A percentile compares a stretch with the other conserved stretches of the same genome.
These are phyloP conservation scores for Zeugodacus cucurbitae DNA, from an alignment of 1,140 invertebrate genomes.

Conservation along the genomic window DNA sequence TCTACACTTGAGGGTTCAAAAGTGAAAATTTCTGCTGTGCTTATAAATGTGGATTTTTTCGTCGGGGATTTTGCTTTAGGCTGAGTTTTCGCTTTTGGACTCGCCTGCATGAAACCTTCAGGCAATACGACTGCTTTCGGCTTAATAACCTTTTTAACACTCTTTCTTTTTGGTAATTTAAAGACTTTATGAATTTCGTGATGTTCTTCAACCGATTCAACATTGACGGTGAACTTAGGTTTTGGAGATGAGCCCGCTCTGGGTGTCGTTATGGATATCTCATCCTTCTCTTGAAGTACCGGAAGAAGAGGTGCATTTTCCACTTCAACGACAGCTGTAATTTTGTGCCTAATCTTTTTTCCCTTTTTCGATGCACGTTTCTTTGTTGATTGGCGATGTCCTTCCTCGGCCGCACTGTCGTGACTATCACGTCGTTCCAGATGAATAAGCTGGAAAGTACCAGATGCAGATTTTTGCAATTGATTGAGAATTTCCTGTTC, in stretches of 20 bases:
- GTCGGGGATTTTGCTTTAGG: conserved; percentile 28
- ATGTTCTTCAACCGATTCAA: conserved; percentile 61
- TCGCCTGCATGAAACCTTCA: conserved; percentile 58
- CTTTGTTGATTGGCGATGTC: neutral
- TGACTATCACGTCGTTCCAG: conserved; percentile 57
- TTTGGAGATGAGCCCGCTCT: conserved; percentile 41
- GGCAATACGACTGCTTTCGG: conserved; percentile 47
- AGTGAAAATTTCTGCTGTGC: conserved; percentile 56
- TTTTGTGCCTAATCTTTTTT: conserved; percentile 59
- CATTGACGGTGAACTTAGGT: conserved; percentile 58
- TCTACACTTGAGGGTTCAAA: conserved; percentile 48
- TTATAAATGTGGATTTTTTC: conserved; percentile 44
- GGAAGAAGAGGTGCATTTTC: conserved; percentile 55
- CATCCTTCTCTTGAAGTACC: conserved; percentile 53
- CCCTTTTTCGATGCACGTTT: conserved; percentile 49
- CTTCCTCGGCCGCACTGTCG: conserved; percentile 49
- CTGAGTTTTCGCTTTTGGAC: conserved; percentile 46
- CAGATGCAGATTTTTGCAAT: conserved; percentile 58
- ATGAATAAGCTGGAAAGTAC: conserved; percentile 58
- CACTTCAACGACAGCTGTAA: conserved; percentile 58
- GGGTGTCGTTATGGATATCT: neutral
- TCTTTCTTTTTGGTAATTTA: conserved; percentile 63
- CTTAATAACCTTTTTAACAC: conserved; percentile 38
- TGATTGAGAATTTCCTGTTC: conserved; percentile 61
- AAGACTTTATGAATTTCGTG: conserved; percentile 60